Percentiles rank a stretch among this genome's conserved stretches.
Conservation (phyloP, 2,113 vertebrate species). For the Alaudala cheleensis region DNA sequence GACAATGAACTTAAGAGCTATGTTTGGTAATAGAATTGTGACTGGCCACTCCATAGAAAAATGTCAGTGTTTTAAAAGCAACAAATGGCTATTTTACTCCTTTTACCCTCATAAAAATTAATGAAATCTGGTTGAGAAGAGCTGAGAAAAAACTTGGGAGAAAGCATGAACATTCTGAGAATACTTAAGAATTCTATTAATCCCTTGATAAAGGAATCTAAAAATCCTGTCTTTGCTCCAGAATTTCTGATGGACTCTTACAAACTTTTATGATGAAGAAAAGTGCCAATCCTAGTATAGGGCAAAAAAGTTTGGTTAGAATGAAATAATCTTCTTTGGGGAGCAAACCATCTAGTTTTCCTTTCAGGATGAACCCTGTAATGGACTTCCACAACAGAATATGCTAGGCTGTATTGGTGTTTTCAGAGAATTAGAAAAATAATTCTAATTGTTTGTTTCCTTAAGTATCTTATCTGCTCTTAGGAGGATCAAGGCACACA, state of each 20-base stretch:
- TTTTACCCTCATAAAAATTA: background rate
- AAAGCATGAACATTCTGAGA: background rate
- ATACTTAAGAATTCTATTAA: background rate
- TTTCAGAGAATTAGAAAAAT: background rate
- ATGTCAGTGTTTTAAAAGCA: background rate
- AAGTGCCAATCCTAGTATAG: background rate
- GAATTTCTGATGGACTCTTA: background rate
- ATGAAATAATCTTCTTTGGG: background rate
- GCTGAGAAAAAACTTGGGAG: background rate
- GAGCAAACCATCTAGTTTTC: background rate
- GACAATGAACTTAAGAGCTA: background rate
- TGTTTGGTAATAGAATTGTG: background rate
- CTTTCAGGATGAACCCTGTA: background rate
- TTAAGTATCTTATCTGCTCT: background rate
- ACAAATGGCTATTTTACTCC: background rate
- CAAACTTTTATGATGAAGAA: background rate
- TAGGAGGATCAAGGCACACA: background rate
- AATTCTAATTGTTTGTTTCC: background rate
- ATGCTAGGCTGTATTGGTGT: background rate
- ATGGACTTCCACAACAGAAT: background rate
- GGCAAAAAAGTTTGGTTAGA: rapidly evolving
- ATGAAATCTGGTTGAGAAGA: background rate
- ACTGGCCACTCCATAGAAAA: background rate
- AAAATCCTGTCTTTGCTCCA: background rate
- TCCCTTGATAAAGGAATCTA: background rate